These are phyloP conservation scores for Fragum fragum DNA, from an alignment of 2,888 invertebrate genomes.

Conservation along the genomic window DNA sequence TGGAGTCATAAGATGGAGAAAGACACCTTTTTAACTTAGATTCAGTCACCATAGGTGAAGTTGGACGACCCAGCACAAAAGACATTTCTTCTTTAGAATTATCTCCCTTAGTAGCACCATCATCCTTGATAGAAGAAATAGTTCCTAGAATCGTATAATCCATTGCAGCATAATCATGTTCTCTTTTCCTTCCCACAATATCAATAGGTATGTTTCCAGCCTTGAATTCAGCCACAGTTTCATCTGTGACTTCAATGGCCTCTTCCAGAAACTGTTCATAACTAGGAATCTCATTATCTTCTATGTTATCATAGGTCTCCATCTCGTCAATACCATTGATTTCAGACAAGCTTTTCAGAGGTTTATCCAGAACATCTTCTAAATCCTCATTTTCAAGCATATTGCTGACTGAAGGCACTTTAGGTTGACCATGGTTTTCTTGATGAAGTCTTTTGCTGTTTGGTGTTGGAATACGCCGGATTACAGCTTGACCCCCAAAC, in stretches of 20 bases:
- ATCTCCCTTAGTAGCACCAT: slow-evolving; percentile 34
- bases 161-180: slow-evolving; percentile 58
- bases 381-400: slow-evolving; percentile 29
- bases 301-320: slow-evolving; percentile 62
- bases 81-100: slow-evolving; percentile 73
- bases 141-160: slow-evolving; percentile 81
- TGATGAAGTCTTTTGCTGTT: slow-evolving; percentile 38
- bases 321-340: slow-evolving; percentile 59
- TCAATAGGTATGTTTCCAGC: slow-evolving; percentile 24
- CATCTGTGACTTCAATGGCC: slow-evolving; percentile 34
- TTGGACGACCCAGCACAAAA: slow-evolving; percentile 79
- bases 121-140: slow-evolving; percentile 76
- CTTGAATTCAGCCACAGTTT: slow-evolving; percentile 22
- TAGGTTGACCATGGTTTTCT: slow-evolving; percentile 25
- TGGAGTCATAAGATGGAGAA: slow-evolving; percentile 57
- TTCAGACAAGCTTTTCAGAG: slow-evolving; percentile 55
- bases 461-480: slow-evolving; percentile 72
- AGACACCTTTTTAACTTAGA: slow-evolving; percentile 53
- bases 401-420: slow-evolving; percentile 33
- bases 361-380: slow-evolving; percentile 61
- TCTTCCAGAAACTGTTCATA: slow-evolving; percentile 61
- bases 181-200: slow-evolving; percentile 19
- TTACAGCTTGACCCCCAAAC: slow-evolving; percentile 74
- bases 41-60: slow-evolving; percentile 57
- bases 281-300: slow-evolving; percentile 57